A percentile compares a stretch with the other conserved stretches of the same genome.
These are phyloP conservation scores for Gonocerus acuteangulatus DNA, from an alignment of 2,888 invertebrate genomes.

Conservation along the genomic window DNA sequence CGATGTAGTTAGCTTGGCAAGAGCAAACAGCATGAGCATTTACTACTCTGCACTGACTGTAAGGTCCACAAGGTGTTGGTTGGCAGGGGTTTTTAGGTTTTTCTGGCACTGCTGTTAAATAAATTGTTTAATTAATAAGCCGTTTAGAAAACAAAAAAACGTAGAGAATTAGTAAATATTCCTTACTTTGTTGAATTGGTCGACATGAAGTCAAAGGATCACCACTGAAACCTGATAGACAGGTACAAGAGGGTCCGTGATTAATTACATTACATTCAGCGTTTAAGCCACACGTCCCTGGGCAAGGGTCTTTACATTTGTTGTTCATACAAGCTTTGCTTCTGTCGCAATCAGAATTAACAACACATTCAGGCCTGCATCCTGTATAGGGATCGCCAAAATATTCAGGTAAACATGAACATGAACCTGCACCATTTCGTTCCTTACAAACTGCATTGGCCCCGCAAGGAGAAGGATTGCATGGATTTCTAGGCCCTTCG, in stretches of 20 bases:
- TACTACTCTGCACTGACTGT: constrained; percentile 57
- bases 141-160: constrained; percentile 37
- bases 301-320: constrained; percentile 77
- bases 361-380: constrained; percentile 78
- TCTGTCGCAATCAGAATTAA: constrained; percentile 69
- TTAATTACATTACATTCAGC: constrained; percentile 73
- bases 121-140: constrained; percentile 37
- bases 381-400: constrained; percentile 81
- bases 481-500: constrained; percentile 65
- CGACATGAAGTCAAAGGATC: constrained; percentile 55
- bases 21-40: constrained; percentile 65
- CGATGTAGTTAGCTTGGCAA: constrained; percentile 59
- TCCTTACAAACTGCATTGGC: constrained; percentile 77
- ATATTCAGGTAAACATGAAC: constrained; percentile 71
- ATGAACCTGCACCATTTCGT: constrained; percentile 73
- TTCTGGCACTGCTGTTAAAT: constrained; percentile 40
- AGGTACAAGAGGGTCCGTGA: constrained; percentile 73
- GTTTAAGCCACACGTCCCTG: constrained; percentile 70
- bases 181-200: constrained; percentile 33
- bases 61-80: constrained; percentile 72
- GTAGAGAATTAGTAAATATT: constrained; percentile 16
- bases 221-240: constrained; percentile 68
- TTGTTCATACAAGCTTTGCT: constrained; percentile 73
- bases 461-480: constrained; percentile 80
- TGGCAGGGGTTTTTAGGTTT: constrained; percentile 55